phyloP scores from a whole-genome alignment of 2,797 vertebrate genomes.

The Pogonophryne albipinna region DNA sequence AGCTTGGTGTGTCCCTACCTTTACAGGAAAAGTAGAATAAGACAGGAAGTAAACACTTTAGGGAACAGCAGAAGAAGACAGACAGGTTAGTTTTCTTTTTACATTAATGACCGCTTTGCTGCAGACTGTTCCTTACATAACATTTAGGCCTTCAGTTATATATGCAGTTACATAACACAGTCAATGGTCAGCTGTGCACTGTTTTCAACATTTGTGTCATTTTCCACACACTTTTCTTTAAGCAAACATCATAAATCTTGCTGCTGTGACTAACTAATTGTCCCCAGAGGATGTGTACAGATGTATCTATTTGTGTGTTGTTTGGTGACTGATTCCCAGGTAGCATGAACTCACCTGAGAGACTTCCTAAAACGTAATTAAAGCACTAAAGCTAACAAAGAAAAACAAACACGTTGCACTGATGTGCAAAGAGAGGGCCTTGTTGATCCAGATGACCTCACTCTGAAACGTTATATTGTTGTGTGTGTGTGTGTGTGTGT shows the following conservation, averaged over 20 bases:
- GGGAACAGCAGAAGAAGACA: too few species aligned
- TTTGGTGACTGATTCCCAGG: neutral
- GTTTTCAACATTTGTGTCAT: neutral
- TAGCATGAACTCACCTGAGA: neutral
- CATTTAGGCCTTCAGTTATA: too few species aligned
- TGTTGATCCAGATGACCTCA: conserved; percentile 24
- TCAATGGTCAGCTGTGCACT: too few species aligned
- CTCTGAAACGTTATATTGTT: neutral
- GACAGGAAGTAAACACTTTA: too few species aligned
- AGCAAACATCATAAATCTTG: neutral
- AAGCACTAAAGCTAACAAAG: neutral
- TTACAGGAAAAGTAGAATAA: too few species aligned
- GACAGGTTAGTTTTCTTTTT: too few species aligned
- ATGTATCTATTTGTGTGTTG: neutral
- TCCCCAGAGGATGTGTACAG: neutral
- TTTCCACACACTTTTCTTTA: neutral
- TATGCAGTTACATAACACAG: too few species aligned
- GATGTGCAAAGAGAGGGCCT: conserved; percentile 1
- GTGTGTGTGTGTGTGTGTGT: neutral
- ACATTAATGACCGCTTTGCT: too few species aligned
- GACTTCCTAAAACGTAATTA: neutral
- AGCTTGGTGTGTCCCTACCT: too few species aligned
- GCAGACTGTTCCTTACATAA: too few species aligned
- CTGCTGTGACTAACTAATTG: neutral
- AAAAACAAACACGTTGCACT: conserved; percentile 26